Base-by-base conservation (phyloP, 2,888 invertebrate species). In the Cenopis cana region DNA sequence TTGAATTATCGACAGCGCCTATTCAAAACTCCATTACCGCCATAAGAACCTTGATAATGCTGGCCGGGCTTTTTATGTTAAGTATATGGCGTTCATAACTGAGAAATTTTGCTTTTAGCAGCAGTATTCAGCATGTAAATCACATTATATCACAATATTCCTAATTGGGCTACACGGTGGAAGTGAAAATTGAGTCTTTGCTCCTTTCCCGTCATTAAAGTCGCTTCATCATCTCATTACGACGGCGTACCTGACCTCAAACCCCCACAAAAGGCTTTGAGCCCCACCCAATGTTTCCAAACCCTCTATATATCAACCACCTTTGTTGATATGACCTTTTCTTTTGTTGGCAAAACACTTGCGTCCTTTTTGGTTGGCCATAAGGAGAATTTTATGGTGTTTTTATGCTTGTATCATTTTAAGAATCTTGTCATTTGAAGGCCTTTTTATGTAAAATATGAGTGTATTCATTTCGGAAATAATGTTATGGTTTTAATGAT, bases 11-110 rank as follows among this genome's bases (percentile, higher is more conserved):
- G 73, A 68, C 71, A 68, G 62, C 41, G 17, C 57, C 68, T 46
- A 71, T 73, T 71, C 71, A 73, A 71, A 71, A 73, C 70, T 73
- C 73, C 73, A 73, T 73, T 73, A 73, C 20, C 54, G 38, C 20
- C 41, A 33, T 64, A 57, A 59, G 64, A 69, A 54, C 64, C 69
- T n/a, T 54, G 52, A 64, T 62, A 52, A 29, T 62, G 52, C 12
- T 64, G 68, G 57, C 14, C 52, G 68, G 36, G 55, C 24, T 69
- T 69, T 64, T 69, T 69, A 50, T 50, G 55, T 57, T 62, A 62
- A 62, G 56, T 62, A 38, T 52, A 14, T 41, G 52, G 6, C 50
- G n/a, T 61, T 61, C 17, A 64, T 52, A 38, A 24, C 54, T 62
- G 46, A 14, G 46, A 46, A 46, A 46, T 61, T 33, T 18, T 24